A percentile compares a stretch with the other conserved stretches of the same genome.
phyloP scores from a whole-genome alignment of 2,797 vertebrate species.

The Alectoris magna region DNA sequence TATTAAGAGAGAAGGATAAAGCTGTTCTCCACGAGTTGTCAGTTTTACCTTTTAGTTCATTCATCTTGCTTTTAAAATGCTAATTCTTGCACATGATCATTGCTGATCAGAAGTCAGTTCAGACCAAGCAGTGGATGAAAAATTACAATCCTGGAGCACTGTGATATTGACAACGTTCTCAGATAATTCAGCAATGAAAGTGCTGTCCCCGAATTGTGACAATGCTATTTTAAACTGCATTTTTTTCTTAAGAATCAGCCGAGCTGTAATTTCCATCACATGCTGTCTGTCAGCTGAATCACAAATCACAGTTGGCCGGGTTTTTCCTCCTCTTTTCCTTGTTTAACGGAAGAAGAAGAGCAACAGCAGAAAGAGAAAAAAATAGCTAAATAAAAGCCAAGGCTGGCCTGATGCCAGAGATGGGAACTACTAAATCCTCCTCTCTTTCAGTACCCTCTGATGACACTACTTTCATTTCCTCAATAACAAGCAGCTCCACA shows the following conservation, averaged over 20 bases:
- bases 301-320: not conserved
- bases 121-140: not conserved
- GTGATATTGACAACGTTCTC: not conserved
- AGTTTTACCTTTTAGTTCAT: not conserved
- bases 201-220: not conserved
- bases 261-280: not conserved
- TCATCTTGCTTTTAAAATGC: not conserved
- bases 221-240: not conserved
- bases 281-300: not conserved
- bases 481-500: not conserved
- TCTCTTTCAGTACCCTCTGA: not conserved
- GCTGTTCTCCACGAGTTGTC: not conserved
- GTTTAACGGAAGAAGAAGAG: not conserved
- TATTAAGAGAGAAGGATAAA: not conserved
- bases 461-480: not conserved
- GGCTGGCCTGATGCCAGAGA: not conserved
- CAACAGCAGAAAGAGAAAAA: not conserved
- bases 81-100: fast-evolving
- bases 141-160: fast-evolving
- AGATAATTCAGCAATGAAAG: not conserved
- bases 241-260: not conserved
- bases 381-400: not conserved
- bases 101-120: not conserved
- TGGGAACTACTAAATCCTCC: not conserved
- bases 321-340: not conserved